phyloP scores from a whole-genome alignment of 2,113 vertebrate genomes.

The Laticauda colubrina region DNA sequence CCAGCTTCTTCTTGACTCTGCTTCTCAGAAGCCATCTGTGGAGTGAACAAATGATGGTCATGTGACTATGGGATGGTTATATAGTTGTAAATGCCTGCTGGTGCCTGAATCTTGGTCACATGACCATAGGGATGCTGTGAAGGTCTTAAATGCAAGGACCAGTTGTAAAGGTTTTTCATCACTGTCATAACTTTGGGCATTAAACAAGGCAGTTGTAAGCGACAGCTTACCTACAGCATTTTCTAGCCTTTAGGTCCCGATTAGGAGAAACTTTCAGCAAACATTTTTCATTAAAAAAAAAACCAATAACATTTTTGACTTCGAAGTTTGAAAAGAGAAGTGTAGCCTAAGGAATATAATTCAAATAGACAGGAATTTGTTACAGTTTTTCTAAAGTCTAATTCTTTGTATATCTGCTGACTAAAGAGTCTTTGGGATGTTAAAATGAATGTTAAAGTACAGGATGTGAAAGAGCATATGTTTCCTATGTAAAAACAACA shows the following conservation, averaged over 20 bases:
- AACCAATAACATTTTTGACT: neutral
- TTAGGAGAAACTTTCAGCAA: neutral
- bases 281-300: neutral
- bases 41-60: too few species aligned
- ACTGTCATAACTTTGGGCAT: too few species aligned
- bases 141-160: neutral
- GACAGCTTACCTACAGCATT: neutral
- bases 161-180: neutral
- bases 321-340: neutral
- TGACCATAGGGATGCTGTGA: neutral
- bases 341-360: neutral
- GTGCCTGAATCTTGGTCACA: neutral
- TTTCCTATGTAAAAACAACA: slow-evolving; percentile 57
- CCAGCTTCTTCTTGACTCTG: too few species aligned
- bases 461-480: neutral
- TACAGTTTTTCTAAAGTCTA: neutral
- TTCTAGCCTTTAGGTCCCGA: neutral
- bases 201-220: neutral
- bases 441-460: slow-evolving; percentile 31
- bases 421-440: slow-evolving; percentile 46
- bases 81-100: neutral
- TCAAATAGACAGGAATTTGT: neutral
- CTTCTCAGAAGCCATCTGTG: too few species aligned
- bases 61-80: neutral
- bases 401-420: slow-evolving; percentile 2